Evolutionary conservation across 2,113 vertebrate species (phyloP).

Genomic region (Paedocypris sp.): DNA sequence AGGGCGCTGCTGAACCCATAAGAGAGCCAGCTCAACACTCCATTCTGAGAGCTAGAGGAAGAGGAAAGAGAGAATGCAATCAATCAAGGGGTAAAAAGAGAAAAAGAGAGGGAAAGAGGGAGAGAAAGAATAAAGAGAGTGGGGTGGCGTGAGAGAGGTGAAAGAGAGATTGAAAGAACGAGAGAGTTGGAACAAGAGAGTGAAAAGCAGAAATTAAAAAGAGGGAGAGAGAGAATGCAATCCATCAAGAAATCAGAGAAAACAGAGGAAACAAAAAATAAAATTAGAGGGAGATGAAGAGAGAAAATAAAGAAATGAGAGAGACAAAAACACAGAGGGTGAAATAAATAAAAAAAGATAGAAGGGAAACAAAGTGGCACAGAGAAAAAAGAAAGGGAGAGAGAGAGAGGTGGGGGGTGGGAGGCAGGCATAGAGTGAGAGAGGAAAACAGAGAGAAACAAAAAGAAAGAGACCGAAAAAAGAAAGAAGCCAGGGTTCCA

Average conservation of each 20-base stretch:
- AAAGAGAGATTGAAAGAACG: not conserved
- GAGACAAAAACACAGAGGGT: no score
- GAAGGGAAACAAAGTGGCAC: not conserved
- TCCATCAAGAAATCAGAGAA: no score
- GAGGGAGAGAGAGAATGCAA: not conserved
- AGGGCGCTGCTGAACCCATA: constrained; percentile 42
- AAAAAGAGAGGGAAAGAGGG: not conserved
- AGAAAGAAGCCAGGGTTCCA: no score
- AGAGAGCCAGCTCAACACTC: constrained; percentile 52
- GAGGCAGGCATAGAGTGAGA: not conserved
- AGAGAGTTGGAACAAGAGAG: not conserved
- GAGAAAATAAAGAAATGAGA: not conserved
- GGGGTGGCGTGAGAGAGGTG: constrained; percentile 8
- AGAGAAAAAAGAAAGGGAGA: not conserved
- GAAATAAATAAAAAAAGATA: not conserved
- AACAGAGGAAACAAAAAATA: not conserved
- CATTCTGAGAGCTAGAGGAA: constrained; percentile 26
- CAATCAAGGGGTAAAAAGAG: not conserved
- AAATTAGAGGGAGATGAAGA: not conserved
- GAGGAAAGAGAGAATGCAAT: not conserved
- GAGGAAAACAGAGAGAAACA: not conserved
- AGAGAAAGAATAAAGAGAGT: not conserved
- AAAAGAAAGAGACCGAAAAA: no score
- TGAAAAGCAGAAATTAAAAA: not conserved
- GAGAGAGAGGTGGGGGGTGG: not conserved